phyloP scores from a whole-genome alignment of 2,797 vertebrate genomes.

The Columba guinea region DNA sequence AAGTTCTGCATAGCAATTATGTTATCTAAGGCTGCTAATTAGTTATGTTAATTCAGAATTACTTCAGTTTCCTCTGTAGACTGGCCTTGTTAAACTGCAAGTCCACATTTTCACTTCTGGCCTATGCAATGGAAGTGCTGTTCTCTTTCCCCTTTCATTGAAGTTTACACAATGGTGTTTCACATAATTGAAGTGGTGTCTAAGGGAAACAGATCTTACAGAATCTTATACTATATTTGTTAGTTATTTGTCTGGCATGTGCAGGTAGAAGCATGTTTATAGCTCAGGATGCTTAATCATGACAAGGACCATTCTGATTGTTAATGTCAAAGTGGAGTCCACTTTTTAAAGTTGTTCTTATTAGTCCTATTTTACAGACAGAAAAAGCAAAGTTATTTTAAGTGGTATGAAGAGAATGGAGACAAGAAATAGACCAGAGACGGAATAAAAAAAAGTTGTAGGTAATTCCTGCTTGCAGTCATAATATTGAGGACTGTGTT shows the following conservation, averaged over 20 bases:
- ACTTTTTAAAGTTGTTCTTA: neutral
- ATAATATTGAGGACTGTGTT: neutral
- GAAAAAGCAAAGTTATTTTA: neutral
- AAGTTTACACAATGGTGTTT: neutral
- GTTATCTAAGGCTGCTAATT: constrained; percentile 60
- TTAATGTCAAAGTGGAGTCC: neutral
- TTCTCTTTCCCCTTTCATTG: neutral
- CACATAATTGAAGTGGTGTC: neutral
- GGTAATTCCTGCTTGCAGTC: neutral
- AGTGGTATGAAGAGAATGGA: neutral
- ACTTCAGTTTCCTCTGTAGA: constrained; percentile 11
- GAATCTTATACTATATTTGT: neutral
- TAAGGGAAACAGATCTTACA: neutral
- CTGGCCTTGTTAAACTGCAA: constrained; percentile 13
- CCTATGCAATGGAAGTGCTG: neutral
- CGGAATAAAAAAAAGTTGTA: neutral
- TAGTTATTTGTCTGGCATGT: neutral
- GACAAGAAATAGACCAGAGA: neutral
- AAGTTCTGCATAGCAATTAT: constrained; percentile 75
- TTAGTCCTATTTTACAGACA: neutral
- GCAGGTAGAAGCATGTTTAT: neutral
- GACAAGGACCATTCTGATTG: neutral
- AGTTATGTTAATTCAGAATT: constrained; percentile 52
- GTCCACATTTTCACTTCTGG: neutral
- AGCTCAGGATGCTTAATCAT: neutral